Evolutionary conservation across 64 coral and sea anemone species (phyloP).

Genomic region (Astreopora myriophthalma): DNA sequence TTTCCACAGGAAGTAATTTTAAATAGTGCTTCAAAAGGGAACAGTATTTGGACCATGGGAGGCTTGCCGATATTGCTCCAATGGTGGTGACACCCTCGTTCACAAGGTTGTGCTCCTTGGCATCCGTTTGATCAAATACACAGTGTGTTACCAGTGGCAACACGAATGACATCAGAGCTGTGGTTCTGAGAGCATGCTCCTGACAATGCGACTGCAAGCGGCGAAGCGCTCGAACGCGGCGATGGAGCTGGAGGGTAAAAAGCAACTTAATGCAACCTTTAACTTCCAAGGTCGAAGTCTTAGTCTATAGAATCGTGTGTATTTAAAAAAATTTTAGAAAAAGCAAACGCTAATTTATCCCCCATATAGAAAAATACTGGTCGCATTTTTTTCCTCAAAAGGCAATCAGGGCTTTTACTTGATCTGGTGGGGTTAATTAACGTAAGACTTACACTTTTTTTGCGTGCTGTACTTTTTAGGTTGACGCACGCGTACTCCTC

Average conservation of each 20-base stretch:
- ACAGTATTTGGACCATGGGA: conserved; percentile 90
- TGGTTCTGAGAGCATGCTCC: conserved; percentile 48
- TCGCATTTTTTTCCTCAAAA: too few species aligned
- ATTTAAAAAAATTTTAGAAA: too few species aligned
- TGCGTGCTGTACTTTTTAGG: too few species aligned
- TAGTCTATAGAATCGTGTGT: too few species aligned
- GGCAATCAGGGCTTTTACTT: too few species aligned
- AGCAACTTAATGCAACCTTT: neutral
- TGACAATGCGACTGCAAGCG: conserved; percentile 75
- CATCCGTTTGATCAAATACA: conserved; percentile 75
- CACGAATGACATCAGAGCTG: conserved; percentile 71
- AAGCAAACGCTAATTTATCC: too few species aligned
- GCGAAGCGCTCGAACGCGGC: conserved; percentile 85
- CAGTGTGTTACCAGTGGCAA: conserved; percentile 90
- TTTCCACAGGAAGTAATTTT: conserved; percentile 65
- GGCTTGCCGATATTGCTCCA: conserved; percentile 68
- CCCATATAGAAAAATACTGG: too few species aligned
- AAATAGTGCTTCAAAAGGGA: conserved; percentile 81
- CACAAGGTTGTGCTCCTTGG: conserved; percentile 84
- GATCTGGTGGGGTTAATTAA: too few species aligned
- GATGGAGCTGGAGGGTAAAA: conserved; percentile 75
- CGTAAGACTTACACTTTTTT: too few species aligned
- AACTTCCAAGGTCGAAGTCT: neutral
- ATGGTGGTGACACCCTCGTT: conserved; percentile 83
- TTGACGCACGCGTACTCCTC: too few species aligned